Evolutionary conservation across 2,888 invertebrate species (phyloP).

Genomic region (Cephonodes hylas): DNA sequence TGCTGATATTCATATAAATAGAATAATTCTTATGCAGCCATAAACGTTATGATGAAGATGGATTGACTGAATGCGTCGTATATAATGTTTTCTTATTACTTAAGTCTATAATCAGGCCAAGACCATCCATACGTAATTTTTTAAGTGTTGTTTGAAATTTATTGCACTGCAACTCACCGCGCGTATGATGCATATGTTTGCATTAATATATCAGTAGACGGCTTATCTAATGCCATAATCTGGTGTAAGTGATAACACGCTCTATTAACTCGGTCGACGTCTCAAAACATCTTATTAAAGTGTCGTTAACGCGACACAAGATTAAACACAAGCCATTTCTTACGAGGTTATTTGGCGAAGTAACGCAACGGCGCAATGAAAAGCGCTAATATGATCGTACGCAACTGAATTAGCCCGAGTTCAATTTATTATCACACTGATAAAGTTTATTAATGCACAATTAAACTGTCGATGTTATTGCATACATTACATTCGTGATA

Average conservation of each 20-base stretch:
- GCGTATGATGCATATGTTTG: neutral
- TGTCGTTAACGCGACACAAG: neutral
- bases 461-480: conserved; percentile 7
- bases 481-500: neutral
- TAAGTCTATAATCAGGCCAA: neutral
- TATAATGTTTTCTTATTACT: neutral
- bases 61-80: neutral
- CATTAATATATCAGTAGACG: neutral
- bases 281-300: neutral
- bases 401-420: neutral
- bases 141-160: neutral
- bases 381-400: neutral
- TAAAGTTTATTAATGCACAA: conserved; percentile 3
- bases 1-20: no score
- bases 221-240: neutral
- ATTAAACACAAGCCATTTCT: neutral
- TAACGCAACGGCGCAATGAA: neutral
- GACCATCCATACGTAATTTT: neutral
- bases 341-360: neutral
- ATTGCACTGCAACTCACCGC: neutral
- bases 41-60: no score
- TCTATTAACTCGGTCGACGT: neutral
- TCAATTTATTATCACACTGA: neutral
- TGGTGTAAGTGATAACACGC: neutral
- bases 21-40: no score